Evolutionary conservation across 2,113 vertebrate genomes (phyloP).

Genomic region (Chiloscyllium plagiosum): DNA sequence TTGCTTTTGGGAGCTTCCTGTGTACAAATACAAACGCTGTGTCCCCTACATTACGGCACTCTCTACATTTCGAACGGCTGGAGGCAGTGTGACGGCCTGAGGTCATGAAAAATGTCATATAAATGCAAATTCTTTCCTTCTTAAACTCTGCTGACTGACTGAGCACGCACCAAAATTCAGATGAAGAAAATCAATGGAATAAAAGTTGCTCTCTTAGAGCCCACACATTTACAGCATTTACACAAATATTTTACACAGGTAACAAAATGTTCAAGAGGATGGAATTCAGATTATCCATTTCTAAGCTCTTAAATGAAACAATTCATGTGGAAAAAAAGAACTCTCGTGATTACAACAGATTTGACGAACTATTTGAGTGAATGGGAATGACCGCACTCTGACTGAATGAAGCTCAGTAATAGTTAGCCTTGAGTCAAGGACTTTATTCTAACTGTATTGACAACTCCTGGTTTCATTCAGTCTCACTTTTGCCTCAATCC

Average conservation of each 20-base stretch:
- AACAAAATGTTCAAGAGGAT: not conserved
- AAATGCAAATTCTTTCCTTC: not conserved
- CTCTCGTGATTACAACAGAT: not conserved
- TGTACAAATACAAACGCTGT: not conserved
- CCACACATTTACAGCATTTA: not conserved
- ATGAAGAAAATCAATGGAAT: not conserved
- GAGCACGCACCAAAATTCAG: not conserved
- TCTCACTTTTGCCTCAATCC: not conserved
- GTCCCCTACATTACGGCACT: not conserved
- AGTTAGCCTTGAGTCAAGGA: not conserved
- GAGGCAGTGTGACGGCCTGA: not conserved
- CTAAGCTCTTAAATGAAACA: not conserved
- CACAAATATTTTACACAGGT: not conserved
- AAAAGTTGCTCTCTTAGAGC: not conserved
- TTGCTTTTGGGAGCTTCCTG: not conserved
- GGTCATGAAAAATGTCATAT: not conserved
- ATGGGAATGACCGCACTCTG: not conserved
- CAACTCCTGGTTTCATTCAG: not conserved
- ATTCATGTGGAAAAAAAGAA: not conserved
- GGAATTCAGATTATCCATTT: not conserved
- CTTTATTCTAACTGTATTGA: not conserved
- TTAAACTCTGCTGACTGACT: not conserved
- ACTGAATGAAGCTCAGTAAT: no score
- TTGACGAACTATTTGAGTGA: not conserved
- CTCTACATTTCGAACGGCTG: not conserved